A percentile compares a stretch with the other conserved stretches of the same genome.
phyloP scores from a whole-genome alignment of 2,888 invertebrate genomes.

The Dryobota labecula region DNA sequence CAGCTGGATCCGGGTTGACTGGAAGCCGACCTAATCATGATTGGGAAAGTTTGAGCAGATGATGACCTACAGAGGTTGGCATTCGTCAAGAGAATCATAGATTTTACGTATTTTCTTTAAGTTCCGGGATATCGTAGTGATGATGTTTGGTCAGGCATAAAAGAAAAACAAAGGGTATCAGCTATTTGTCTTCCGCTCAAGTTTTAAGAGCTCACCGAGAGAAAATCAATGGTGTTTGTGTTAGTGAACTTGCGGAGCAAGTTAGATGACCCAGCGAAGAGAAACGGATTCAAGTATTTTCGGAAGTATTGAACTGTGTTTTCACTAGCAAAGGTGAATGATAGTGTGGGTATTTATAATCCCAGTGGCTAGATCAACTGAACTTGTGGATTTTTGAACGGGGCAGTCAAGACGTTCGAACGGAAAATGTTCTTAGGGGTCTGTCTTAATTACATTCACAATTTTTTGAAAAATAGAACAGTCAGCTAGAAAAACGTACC shows the following conservation, averaged over 20 bases:
- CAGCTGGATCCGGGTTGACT: too few species aligned
- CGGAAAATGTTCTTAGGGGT: neutral
- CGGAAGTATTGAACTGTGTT: constrained; percentile 42
- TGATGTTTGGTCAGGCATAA: constrained; percentile 33
- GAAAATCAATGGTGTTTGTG: constrained; percentile 59
- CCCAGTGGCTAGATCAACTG: neutral
- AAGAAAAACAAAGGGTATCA: constrained; percentile 54
- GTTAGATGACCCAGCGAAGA: constrained; percentile 45
- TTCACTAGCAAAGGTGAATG: constrained; percentile 15
- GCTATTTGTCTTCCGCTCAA: constrained; percentile 58
- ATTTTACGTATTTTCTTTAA: neutral
- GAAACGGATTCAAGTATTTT: constrained; percentile 43
- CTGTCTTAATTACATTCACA: neutral
- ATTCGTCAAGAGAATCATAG: neutral
- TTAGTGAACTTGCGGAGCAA: constrained; percentile 49
- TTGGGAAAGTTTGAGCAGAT: too few species aligned
- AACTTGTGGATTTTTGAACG: neutral
- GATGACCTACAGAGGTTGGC: neutral
- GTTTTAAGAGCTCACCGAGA: constrained; percentile 43
- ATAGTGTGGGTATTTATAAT: neutral
- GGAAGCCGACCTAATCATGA: too few species aligned
- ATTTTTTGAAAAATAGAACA: neutral
- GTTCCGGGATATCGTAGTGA: neutral
- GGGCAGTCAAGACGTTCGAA: neutral
- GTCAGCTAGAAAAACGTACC: neutral